Percentiles rank a stretch among this genome's conserved stretches.
phyloP scores from a whole-genome alignment of 2,113 vertebrate species.

The Mesembrinibis cayennensis region DNA sequence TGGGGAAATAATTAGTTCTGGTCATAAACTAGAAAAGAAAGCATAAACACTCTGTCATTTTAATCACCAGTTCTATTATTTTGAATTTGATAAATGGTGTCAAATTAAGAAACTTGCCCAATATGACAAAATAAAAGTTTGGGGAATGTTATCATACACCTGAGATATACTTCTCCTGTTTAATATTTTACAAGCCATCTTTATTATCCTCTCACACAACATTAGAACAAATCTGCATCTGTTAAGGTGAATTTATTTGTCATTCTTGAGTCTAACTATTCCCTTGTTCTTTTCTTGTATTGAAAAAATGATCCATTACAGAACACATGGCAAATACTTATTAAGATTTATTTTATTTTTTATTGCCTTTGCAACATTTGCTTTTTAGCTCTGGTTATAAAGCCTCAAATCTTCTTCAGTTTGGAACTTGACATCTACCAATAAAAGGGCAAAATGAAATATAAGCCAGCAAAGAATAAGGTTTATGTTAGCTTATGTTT shows the following conservation, averaged over 20 bases:
- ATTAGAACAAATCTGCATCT: constrained; percentile 39
- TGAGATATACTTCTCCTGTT: constrained; percentile 2
- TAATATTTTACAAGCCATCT: constrained; percentile 53
- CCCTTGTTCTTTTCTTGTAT: constrained; percentile 14
- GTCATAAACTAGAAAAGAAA: not conserved
- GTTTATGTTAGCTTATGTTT: not conserved
- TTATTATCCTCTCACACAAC: constrained; percentile 35
- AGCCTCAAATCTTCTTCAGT: constrained; percentile 14
- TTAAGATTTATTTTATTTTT: constrained; percentile 57
- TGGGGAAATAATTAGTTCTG: not conserved
- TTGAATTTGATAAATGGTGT: constrained; percentile 1
- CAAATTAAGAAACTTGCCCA: not conserved
- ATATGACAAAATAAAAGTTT: constrained; percentile 19
- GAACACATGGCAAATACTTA: constrained; percentile 31
- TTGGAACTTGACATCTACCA: not conserved
- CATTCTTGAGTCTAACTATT: constrained; percentile 18
- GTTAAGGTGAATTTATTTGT: constrained; percentile 56
- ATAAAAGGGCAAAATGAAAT: constrained; percentile 39
- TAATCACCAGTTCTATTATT: not conserved
- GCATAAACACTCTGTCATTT: not conserved
- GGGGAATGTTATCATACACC: not conserved
- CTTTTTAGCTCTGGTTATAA: constrained; percentile 18
- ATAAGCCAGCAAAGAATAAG: not conserved
- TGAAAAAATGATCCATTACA: not conserved
- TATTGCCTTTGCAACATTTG: constrained; percentile 36